These are phyloP conservation scores for Diplazon laetatorius DNA, from an alignment of 2,888 invertebrate species.

Conservation along the genomic window DNA sequence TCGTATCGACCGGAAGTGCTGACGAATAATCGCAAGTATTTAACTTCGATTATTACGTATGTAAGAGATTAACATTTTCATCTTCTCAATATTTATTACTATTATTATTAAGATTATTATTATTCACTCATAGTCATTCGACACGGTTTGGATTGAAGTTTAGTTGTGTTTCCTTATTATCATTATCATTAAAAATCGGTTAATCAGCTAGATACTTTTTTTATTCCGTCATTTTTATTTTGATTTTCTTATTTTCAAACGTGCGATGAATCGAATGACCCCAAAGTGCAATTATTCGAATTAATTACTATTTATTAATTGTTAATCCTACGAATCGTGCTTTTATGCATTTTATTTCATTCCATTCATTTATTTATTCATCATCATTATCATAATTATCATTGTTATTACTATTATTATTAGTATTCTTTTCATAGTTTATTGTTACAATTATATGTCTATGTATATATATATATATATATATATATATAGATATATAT, in stretches of 20 bases:
- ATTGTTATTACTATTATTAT: no score
- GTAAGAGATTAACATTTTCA: conserved; percentile 26
- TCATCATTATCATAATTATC: no score
- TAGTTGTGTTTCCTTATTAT: no score
- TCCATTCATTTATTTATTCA: conserved; percentile 24
- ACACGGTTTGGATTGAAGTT: no score
- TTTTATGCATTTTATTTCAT: conserved; percentile 42
- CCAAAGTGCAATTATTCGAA: conserved; percentile 41
- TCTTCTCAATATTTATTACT: no score
- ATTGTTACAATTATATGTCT: no score
- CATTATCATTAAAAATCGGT: no score
- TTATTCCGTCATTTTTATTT: not conserved
- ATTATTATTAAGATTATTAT: no score
- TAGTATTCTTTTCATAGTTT: no score
- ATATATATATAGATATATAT: conserved; percentile 46
- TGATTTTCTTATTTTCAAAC: conserved; percentile 40
- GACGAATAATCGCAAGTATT: conserved; percentile 26
- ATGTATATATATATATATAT: no score
- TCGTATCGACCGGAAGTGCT: no score
- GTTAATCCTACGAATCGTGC: conserved; percentile 33
- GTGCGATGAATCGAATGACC: conserved; percentile 20
- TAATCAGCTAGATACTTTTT: conserved; percentile 27
- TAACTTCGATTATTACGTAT: conserved; percentile 41
- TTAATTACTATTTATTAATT: conserved; percentile 12
- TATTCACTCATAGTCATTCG: no score